Conservation (phyloP, 2,797 vertebrate genomes). For the Myiotriccus ornatus region DNA sequence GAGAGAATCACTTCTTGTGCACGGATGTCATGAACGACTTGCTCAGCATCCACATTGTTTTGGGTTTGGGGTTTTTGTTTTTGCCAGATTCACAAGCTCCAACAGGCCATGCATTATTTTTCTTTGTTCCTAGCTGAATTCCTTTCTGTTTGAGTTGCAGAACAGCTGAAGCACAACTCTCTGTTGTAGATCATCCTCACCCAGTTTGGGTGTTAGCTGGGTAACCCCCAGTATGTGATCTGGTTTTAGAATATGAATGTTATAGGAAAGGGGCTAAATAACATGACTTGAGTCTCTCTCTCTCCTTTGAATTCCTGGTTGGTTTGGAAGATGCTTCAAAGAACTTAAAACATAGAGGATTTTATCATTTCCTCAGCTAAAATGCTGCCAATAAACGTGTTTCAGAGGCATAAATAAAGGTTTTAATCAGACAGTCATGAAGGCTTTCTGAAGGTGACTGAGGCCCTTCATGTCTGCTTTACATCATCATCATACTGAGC, state of each 20-base stretch:
- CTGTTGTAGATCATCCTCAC: not conserved
- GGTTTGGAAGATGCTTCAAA: not conserved
- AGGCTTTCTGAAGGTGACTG: not conserved
- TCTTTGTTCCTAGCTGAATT: not conserved
- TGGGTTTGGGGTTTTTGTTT: not conserved
- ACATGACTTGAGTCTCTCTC: not conserved
- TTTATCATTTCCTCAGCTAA: not conserved
- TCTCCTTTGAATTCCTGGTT: not conserved
- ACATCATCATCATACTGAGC: not conserved
- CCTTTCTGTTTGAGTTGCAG: constrained; percentile 4
- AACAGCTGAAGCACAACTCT: not conserved
- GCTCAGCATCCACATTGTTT: not conserved
- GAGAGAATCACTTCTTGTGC: not conserved
- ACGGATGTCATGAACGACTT: not conserved
- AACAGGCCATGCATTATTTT: not conserved
- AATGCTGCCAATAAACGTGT: not conserved
- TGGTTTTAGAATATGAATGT: not conserved
- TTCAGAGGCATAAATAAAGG: not conserved
- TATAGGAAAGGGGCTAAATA: not conserved
- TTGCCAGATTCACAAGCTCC: not conserved
- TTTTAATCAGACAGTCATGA: not conserved
- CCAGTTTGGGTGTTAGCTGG: not conserved
- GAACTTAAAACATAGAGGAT: not conserved
- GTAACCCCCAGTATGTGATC: constrained; percentile 49
- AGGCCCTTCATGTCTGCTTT: not conserved